Conservation (phyloP, 2,888 invertebrate species). For the Diplolepis rosae region DNA sequence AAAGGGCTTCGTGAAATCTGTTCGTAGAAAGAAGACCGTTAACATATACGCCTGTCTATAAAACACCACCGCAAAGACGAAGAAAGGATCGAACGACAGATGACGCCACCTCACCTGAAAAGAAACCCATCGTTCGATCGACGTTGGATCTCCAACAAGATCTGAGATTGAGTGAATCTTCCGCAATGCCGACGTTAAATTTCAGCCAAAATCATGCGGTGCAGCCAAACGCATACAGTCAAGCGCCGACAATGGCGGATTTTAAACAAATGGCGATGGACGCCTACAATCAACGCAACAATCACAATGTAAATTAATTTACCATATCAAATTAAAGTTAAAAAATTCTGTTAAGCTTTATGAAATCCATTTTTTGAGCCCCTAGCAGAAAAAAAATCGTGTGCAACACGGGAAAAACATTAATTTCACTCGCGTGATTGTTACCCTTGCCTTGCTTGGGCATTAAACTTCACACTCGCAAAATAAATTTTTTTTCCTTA, state of each 20-base stretch:
- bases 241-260: constrained; percentile 67
- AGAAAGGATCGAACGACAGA: constrained; percentile 55
- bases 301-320: constrained; percentile 63
- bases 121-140: constrained; percentile 64
- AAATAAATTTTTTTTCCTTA: too few species aligned
- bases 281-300: constrained; percentile 69
- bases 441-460: too few species aligned
- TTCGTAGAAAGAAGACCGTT: constrained; percentile 69
- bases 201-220: constrained; percentile 41
- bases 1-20: constrained; percentile 60
- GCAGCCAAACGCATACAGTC: constrained; percentile 58
- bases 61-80: constrained; percentile 68
- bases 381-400: too few species aligned
- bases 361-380: too few species aligned
- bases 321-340: background rate
- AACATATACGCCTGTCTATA: constrained; percentile 68
- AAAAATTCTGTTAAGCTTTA: too few species aligned
- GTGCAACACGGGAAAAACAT: too few species aligned
- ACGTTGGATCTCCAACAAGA: constrained; percentile 54
- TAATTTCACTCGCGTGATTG: too few species aligned
- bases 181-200: constrained; percentile 58
- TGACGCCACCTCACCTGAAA: constrained; percentile 57
- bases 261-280: constrained; percentile 71
- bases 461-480: too few species aligned
- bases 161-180: constrained; percentile 53